Base-by-base conservation (phyloP, 2,888 invertebrate species). In the Idaea aversata region DNA sequence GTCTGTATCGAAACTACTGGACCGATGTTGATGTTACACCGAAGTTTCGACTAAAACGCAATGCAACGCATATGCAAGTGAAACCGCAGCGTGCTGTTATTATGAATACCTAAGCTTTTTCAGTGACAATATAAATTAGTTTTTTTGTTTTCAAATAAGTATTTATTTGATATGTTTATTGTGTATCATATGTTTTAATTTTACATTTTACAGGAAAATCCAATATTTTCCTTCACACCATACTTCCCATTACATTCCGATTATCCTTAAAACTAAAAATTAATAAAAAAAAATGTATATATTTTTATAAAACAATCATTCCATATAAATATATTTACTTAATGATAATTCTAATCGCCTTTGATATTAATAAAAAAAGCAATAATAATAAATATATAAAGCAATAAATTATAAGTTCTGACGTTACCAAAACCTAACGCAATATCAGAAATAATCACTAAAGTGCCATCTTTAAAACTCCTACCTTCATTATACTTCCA, bases 231-330 rank as follows among this genome's bases (percentile, higher is more conserved):
- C 34, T 57, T 65, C 63, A 38, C 65, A 66, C 16, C 34, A 59
- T 63, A 65, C 65, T 61, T 58, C 61, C 69, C 62, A 63, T 59
- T 63, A 66, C 70, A 72, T 65, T 68, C 69, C 67, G 64, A n/a
- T 66, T 59, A 65, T 64, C 62, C 47, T 47, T 47, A 47, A 47
- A 47, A 7, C 47, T 10, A 38, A n/a, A n/a, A n/a, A n/a, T n/a
- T 47, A 60, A 36, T 62, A 36, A 61, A 65, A 66, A 65, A 65
- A 57, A 63, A 67, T 65, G 64, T 65, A 65, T 59, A 66, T 61
- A 67, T 65, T 64, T 59, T 67, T 65, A 61, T 63, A 64, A 68
- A 68, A 67, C 57, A 61, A 69, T 61, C 71, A 70, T 71, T 72
- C 67, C 67, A 72, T 63, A 34, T 62, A 62, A 58, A 63, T 47